A percentile compares a stretch with the other conserved stretches of the same genome.
Evolutionary conservation across 2,888 invertebrate species (phyloP).

Genomic region (Chymomyza procnemis): DNA sequence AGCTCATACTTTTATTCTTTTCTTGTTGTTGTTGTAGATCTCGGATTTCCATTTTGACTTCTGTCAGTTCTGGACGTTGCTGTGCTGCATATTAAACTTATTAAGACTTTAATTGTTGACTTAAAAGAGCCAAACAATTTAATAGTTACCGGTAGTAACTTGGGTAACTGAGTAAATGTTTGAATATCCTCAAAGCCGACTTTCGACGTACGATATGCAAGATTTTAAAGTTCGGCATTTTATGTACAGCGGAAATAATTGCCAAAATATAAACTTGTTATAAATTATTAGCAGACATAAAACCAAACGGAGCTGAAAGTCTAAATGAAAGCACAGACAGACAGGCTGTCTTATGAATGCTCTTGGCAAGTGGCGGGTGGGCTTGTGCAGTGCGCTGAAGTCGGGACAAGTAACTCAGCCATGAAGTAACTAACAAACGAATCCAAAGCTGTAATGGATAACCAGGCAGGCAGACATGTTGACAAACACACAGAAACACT

Average conservation of each 20-base stretch:
- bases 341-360: conserved; percentile 1
- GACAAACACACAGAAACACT: background rate
- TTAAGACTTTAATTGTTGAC: conserved; percentile 53
- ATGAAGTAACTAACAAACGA: background rate
- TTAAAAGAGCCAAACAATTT: background rate
- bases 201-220: conserved; percentile 15
- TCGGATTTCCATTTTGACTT: background rate
- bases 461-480: background rate
- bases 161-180: background rate
- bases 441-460: conserved; percentile 8
- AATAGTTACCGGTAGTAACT: background rate
- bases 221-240: background rate
- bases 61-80: background rate
- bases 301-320: conserved; percentile 54
- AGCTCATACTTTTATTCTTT: no score
- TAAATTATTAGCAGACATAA: conserved; percentile 61
- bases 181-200: conserved; percentile 42
- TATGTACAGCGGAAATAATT: conserved; percentile 57
- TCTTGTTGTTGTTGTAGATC: background rate
- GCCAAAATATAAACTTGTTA: conserved; percentile 72
- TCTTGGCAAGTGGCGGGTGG: background rate
- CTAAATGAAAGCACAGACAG: conserved; percentile 46
- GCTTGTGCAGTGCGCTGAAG: background rate
- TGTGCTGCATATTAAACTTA: conserved; percentile 46
- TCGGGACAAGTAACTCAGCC: background rate